Evolutionary conservation across 2,888 invertebrate genomes (phyloP), one percentile per base, ranked within the genome.

Genomic region (Sphaeridia pumilis): DNA sequence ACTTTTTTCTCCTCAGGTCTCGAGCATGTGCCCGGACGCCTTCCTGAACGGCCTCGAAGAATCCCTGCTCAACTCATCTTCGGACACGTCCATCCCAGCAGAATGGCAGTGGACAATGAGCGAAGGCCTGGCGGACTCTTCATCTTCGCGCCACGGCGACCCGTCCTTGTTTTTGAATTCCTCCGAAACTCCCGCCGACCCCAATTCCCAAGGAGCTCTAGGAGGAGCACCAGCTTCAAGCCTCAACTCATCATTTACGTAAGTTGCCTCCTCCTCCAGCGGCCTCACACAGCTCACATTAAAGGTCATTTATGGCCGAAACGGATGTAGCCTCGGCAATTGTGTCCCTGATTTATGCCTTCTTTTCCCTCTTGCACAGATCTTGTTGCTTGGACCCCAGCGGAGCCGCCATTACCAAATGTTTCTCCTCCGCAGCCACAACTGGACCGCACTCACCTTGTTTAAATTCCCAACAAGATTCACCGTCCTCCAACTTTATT

Each of bases 401-500:
- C 58, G 54, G 60, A 60, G 36, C 42, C 56, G 10, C 49, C 49
- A 43, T n/a, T n/a, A n/a, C n/a, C n/a, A n/a, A n/a, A n/a, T 60
- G 56, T 38, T 60, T 56, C 46, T 44, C 55, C 25, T 56, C 60
- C 2, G 54, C 60, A 34, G 52, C 81, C 20, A 20, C 17, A 17
- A 38, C 38, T 5, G 38, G 38, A 56, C 79, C 80, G 59, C 81
- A 81, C 26, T 82, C 82, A 0, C 66, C 78, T 34, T 74, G 76
- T 21, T 70, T 76, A 57, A 77, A 78, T 65, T 58, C 58, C 38
- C 59, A 61, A n/a, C n/a, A n/a, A 52, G 78, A 78, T 54, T 83
- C 84, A n/a, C 84, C 84, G 1, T 81, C 83, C 34, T n/a, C n/a
- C n/a, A n/a, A n/a, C n/a, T 76, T 87, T 65, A 79, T 84, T 22